Base-by-base conservation (phyloP, 2,113 vertebrate genomes). In the Piaya cayana region DNA sequence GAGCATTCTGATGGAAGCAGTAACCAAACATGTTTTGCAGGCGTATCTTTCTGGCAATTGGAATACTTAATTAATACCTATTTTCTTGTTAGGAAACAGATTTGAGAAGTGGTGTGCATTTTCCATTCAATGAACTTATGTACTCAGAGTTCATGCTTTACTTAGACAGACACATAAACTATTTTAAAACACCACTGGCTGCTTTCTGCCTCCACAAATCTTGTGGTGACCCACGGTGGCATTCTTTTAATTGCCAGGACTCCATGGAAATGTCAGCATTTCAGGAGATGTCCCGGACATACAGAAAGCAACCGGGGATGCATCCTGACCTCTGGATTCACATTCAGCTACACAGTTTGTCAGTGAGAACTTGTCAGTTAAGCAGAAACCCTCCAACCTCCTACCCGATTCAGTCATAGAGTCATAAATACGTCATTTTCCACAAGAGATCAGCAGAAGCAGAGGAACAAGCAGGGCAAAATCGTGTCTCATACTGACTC, bases 341-440 rank as follows among this genome's bases (percentile, higher is more conserved):
- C 50, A 82, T 27, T 32, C 75, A 70, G 45, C 68, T n/a, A n/a
- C n/a, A n/a, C n/a, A n/a, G n/a, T n/a, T n/a, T n/a, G n/a, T n/a
- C n/a, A n/a, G n/a, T n/a, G 45, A 77, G 34, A 87, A 58, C 19
- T 11, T 27, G 39, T n/a, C 62, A 9, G 83, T 70, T 78, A 86
- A 67, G 55, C 0, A 0, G 25, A 91, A 85, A 82, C 9, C 7
- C 29, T 52, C 17, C 50, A 55, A 21, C 4, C 13, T 22, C 45
- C 0, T 0, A 16, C 47, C 36, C 1, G 1, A 85, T 20, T 90
- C 0, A 1, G 15, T 45, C 65, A 62, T 30, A 63, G 20, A 39
- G 20, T 23, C 27, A 78, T 8, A 81, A 56, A 45, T 19, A 62
- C 1, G 36, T 77, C 7, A 1, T 19, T 91, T 43, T 74, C 59